Base-by-base conservation (phyloP, 2,797 vertebrate species). In the Xiphophorus birchmanni region DNA sequence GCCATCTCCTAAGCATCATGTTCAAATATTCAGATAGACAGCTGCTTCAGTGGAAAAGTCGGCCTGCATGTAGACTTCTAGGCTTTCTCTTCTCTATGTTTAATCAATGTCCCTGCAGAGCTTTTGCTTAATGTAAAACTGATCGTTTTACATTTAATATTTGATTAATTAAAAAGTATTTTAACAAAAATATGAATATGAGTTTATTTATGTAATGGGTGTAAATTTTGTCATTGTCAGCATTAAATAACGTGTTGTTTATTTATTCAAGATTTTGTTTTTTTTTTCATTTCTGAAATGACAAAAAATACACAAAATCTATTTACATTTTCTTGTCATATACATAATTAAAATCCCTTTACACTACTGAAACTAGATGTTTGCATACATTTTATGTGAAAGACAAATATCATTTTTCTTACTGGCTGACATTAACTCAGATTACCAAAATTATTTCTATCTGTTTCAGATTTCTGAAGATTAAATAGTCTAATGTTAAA, bases 1-100 rank as follows among this genome's bases (percentile, higher is more conserved):
- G 45, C 76, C 74, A 44, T 72, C 35, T 79, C 44, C 67, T 54
- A 45, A 81, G 74, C 69, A 71, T 29, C 32, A 67, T 23, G 29
- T 48, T 81, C 63, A 81, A 87, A 91, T 88, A 37, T 77, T 63
- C 45, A 67, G 75, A 83, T 0, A 75, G 26, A 79, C 48, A 73
- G 9, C n/a, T 71, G 23, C 40, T 37, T 65, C 58, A 73, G 37
- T 26, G 11, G 4, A 44, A 71, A 54, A 40, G 23, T 15, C 5
- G 0, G n/a, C 56, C 29, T 32, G n/a, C n/a, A 60, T 60, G 56
- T 32, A 60, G n/a, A 29, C 10, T 58, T n/a, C 56, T 29, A n/a
- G 52, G 26, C 52, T 21, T 21, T 21, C 18, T 50, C n/a, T 5
- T 58, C 26, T 58, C 10, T 58, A 58, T 58, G 29, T n/a, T 58